phyloP scores from a whole-genome alignment of 2,888 invertebrate genomes.

The Clitarchus hookeri region DNA sequence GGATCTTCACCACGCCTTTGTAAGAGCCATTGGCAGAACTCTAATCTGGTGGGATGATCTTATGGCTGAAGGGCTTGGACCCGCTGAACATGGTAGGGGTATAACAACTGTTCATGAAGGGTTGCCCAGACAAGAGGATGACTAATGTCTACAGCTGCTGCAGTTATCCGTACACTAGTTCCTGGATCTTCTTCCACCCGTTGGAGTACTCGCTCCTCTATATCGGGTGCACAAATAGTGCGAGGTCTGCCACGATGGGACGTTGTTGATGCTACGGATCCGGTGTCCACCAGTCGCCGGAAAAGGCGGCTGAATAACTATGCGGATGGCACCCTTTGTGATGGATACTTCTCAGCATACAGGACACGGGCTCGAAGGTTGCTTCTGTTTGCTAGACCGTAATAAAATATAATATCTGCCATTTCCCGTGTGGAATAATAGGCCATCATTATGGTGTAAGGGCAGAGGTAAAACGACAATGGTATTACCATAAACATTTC shows the following conservation, averaged over 20 bases:
- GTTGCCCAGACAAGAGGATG: background rate
- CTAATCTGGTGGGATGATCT: background rate
- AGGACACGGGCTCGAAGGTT: background rate
- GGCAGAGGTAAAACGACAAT: no score
- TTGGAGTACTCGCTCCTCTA: background rate
- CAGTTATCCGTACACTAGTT: background rate
- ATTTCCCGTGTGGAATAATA: slow-evolving; percentile 2
- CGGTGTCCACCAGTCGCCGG: background rate
- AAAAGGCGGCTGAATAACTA: background rate
- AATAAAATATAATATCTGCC: background rate
- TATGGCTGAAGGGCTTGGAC: background rate
- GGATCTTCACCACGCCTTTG: background rate
- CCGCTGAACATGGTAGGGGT: background rate
- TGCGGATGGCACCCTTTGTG: background rate
- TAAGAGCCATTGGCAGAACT: background rate
- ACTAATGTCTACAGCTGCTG: background rate
- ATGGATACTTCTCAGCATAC: background rate
- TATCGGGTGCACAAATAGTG: background rate
- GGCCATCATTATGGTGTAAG: background rate
- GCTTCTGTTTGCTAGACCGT: background rate
- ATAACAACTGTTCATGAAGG: slow-evolving; percentile 12
- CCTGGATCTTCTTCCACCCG: background rate
- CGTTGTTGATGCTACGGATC: background rate
- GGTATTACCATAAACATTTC: no score
- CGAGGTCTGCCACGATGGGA: background rate